Evolutionary conservation across 2,797 vertebrate species (phyloP).

Genomic region (Dendrocincla fuliginosa): DNA sequence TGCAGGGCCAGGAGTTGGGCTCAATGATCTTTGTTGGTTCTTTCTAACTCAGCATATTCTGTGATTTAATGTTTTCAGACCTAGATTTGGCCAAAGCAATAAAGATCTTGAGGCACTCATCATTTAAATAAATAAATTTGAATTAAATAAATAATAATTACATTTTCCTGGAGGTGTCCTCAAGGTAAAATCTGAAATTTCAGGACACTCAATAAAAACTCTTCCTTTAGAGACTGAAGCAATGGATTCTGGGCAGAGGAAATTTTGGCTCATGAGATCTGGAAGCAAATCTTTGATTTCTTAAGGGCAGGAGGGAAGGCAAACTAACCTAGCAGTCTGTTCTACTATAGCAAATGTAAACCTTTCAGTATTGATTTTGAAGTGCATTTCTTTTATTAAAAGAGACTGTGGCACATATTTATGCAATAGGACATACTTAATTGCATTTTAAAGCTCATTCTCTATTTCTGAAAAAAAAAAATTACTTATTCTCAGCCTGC

Average conservation of each 20-base stretch:
- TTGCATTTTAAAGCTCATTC: not conserved
- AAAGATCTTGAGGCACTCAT: not conserved
- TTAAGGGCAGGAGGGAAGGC: not conserved
- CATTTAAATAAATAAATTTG: not conserved
- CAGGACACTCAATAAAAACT: not conserved
- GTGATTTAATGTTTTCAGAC: not conserved
- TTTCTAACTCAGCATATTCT: not conserved
- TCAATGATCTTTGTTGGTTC: not conserved
- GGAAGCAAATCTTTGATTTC: not conserved
- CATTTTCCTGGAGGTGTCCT: not conserved
- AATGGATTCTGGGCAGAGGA: not conserved
- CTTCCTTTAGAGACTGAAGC: not conserved
- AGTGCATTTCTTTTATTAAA: not conserved
- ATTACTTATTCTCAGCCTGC: not conserved
- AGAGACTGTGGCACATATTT: not conserved
- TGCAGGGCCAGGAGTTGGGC: not conserved
- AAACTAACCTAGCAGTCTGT: not conserved
- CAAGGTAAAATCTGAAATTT: not conserved
- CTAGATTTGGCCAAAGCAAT: not conserved
- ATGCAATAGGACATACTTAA: not conserved
- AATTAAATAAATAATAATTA: not conserved
- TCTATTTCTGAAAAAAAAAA: not conserved
- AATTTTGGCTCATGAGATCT: not conserved
- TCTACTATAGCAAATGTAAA: not conserved
- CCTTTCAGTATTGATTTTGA: not conserved